Evolutionary conservation across 2,113 vertebrate genomes (phyloP), one percentile per base, ranked within the genome.

Genomic region (Nothoprocta pentlandii): DNA sequence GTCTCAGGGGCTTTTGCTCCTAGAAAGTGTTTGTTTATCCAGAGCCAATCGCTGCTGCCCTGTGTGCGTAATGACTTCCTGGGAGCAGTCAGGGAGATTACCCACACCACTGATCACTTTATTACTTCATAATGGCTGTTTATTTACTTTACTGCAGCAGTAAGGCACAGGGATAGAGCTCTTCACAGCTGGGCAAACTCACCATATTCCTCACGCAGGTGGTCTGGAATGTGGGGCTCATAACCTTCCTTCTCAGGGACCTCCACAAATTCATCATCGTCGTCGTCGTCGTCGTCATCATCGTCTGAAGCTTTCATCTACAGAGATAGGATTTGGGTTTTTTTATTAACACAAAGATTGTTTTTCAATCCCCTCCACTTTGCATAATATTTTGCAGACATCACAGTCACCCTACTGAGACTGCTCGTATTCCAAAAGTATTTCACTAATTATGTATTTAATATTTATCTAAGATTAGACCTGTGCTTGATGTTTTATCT

Each of bases 161-260:
- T 36, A 96, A 96, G 92, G 90, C 49, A 68, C 77, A 86, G 93
- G 91, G 94, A 93, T 95, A 93, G 93, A 89, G 95, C 90, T 30
- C 53, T 92, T 89, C 96, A 85, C 97, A 97, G 96, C 95, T 98
- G 97, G 97, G 96, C 90, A 98, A 98, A 98, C 99, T 99, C 96
- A 99, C 99, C 99, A 4, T 98, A 99, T 78, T 99, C 98, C 0
- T 97, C 95, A 73, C 98, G 96, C 63, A 99, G 98, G 97, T 99
- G 98, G 85, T 98, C 98, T 42, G 98, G 98, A 97, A 99, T 98
- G 95, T 98, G 95, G 1, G 98, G 98, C 90, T 99, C 99, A 4
- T 98, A 99, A 64, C 99, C 99, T 81, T 99, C 99, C 95, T 99
- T 99, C 96, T 99, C 99, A 2, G 99, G 99, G 87, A 99, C 99